Conservation (phyloP, 2,888 invertebrate species). For the Xiphydria camelus region DNA sequence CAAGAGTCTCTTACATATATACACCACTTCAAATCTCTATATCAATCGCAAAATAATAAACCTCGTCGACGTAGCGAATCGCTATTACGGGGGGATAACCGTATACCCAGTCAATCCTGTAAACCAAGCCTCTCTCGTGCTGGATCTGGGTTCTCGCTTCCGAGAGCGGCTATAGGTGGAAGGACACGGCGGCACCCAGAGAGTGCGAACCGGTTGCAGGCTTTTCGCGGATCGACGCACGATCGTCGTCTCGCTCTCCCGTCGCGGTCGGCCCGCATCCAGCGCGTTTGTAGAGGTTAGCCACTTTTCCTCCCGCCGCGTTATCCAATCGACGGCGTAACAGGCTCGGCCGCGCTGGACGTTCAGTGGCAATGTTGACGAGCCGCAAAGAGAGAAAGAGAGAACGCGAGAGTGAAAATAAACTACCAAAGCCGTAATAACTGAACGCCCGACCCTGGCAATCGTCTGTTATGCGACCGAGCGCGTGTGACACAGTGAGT, state of each 20-base stretch:
- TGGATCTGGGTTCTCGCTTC: no score
- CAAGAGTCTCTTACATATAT: no score
- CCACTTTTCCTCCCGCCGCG: conserved; percentile 42
- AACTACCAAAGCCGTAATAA: conserved; percentile 30
- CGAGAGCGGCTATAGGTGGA: no score
- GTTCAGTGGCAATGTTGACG: conserved; percentile 7
- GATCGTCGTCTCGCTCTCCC: conserved; percentile 32
- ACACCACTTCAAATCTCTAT: no score
- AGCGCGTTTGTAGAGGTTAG: conserved; percentile 40
- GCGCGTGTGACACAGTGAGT: no score
- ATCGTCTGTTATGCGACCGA: no score
- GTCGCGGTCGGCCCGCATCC: conserved; percentile 31
- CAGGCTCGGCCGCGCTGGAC: background rate
- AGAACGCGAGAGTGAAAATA: conserved; percentile 27
- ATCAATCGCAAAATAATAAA: no score
- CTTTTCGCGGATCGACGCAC: conserved; percentile 8
- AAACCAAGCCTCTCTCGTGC: no score
- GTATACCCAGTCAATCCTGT: no score
- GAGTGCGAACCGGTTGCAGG: conserved; percentile 1
- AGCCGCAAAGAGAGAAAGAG: conserved; percentile 1
- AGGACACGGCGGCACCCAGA: no score
- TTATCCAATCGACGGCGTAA: conserved; percentile 2
- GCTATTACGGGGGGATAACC: no score
- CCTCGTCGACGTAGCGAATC: no score
- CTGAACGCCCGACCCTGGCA: conserved; percentile 32